A percentile compares a stretch with the other conserved stretches of the same genome.
These are phyloP conservation scores for Papilio elwesi DNA, from an alignment of 2,888 invertebrate species.

Conservation along the genomic window DNA sequence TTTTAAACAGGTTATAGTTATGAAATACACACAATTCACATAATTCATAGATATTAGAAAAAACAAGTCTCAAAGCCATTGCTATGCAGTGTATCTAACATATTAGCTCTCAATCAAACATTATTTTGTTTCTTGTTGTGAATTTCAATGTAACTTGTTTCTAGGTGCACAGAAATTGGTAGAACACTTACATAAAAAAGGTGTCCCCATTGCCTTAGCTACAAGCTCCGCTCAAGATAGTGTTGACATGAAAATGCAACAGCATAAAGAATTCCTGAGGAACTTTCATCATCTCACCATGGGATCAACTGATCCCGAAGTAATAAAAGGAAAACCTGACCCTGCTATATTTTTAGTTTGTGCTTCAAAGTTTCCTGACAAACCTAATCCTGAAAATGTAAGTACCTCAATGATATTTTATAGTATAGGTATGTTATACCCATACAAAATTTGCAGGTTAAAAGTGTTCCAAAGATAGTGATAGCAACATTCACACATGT, in stretches of 20 bases:
- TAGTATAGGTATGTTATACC: too few species aligned
- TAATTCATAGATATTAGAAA: too few species aligned
- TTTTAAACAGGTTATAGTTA: too few species aligned
- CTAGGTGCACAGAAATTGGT: conserved; percentile 91
- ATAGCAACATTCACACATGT: too few species aligned
- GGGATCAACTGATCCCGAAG: conserved; percentile 92
- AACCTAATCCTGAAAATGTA: conserved; percentile 85
- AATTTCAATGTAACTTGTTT: conserved; percentile 46
- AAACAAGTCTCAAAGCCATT: too few species aligned
- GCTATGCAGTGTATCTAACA: too few species aligned
- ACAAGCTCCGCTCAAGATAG: conserved; percentile 91
- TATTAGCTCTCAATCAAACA: too few species aligned
- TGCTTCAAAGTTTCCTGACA: conserved; percentile 88
- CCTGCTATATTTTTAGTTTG: conserved; percentile 94
- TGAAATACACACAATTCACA: too few species aligned
- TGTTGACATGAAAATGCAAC: conserved; percentile 87
- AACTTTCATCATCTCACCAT: conserved; percentile 90
- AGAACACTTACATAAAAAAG: conserved; percentile 87
- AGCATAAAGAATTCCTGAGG: conserved; percentile 86
- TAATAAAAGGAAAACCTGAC: conserved; percentile 93
- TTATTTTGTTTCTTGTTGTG: too few species aligned
- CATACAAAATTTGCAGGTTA: too few species aligned
- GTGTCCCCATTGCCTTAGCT: conserved; percentile 93
- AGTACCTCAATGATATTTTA: conserved; percentile 51
- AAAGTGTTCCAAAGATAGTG: too few species aligned